phyloP scores from a whole-genome alignment of 2,797 vertebrate genomes.

The Gallinago stenura region DNA sequence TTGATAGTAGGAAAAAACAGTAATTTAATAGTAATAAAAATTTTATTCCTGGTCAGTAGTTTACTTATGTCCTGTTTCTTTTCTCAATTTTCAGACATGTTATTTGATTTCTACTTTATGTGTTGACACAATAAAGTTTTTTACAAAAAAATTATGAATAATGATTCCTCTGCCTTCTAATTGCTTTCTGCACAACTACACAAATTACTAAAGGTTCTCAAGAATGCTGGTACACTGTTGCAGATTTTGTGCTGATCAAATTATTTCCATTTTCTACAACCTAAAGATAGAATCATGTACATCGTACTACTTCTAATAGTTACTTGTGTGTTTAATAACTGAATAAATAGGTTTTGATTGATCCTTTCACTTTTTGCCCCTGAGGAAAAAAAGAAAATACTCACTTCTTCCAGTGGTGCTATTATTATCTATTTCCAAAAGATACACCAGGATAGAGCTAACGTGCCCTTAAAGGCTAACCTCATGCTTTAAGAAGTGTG shows the following conservation, averaged over 20 bases:
- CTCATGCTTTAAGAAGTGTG: neutral
- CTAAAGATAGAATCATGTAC: neutral
- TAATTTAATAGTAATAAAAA: neutral
- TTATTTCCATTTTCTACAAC: neutral
- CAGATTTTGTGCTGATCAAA: neutral
- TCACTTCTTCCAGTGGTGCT: neutral
- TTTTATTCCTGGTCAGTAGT: neutral
- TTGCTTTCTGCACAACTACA: neutral
- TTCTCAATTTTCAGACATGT: neutral
- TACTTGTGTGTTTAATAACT: neutral
- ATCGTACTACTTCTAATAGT: neutral
- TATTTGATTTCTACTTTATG: neutral
- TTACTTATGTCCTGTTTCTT: neutral
- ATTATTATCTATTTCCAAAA: neutral
- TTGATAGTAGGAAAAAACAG: neutral
- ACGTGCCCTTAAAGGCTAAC: neutral
- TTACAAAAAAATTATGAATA: neutral
- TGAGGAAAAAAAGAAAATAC: neutral
- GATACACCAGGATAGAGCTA: neutral
- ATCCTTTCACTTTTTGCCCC: neutral
- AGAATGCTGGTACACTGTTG: neutral
- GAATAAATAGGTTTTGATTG: neutral
- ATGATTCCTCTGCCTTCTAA: neutral
- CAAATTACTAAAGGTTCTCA: neutral
- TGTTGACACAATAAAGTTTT: neutral